Base-by-base conservation (phyloP, 2,113 vertebrate species). In the Aptenodytes patagonicus region DNA sequence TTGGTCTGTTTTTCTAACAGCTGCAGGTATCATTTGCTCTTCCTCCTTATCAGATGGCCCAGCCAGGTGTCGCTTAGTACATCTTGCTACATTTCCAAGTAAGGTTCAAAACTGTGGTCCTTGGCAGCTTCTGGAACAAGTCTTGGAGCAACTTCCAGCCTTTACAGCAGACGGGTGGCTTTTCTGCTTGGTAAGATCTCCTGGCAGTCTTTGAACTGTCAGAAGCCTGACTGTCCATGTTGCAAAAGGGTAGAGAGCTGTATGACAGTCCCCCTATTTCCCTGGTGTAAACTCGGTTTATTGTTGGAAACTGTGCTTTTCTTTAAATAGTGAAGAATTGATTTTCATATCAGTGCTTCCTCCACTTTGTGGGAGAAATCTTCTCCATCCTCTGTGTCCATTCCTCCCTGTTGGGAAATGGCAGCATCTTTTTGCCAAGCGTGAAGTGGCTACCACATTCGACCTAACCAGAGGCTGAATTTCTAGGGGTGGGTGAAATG, bases 391-490 rank as follows among this genome's bases (percentile, higher is more conserved):
- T 73, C 51, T 78, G 20, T 81, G 60, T 73, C 29, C 15, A 7
- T 75, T 93, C 28, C 14, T 70, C 17, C 7, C 78, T 84, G 81
- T 18, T 69, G 47, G 36, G 51, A 89, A 92, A 68, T 5, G 46
- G 10, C 69, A 83, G 64, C 4, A 7, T 47, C 29, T 70, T 86
- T 86, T 87, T 90, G 49, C 61, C 65, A 44, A 64, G 25, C 0
- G 0, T 44, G 75, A 80, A 46, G 66, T 61, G 65, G 29, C 34
- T 38, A 16, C 62, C 0, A 0, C 1, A 0, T 80, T 90, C 0
- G 3, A 17, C 69, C 44, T 76, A 61, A 79, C 58, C 66, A 72
- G 52, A 34, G 31, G 31, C 51, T 75, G 51, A 65, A 87, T 82
- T 89, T 89, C 31, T 69, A 46, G 72, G 40, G 57, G 29, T 66